Evolutionary conservation across 2,797 vertebrate genomes (phyloP).

Genomic region (Phrynocephalus guinanensis): DNA sequence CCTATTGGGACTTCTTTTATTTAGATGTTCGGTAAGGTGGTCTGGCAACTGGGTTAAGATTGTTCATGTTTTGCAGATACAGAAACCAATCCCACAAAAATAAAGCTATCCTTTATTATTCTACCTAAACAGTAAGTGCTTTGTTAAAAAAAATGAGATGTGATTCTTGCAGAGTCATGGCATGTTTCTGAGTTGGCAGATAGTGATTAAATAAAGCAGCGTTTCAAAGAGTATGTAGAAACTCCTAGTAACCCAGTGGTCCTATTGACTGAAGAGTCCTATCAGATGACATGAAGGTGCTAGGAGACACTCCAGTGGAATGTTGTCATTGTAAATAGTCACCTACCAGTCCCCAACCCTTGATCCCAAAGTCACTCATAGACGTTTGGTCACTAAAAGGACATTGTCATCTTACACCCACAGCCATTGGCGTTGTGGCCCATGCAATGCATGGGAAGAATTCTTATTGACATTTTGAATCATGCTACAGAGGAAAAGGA

Average conservation of each 20-base stretch:
- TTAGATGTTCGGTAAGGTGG: background rate
- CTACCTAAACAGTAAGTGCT: background rate
- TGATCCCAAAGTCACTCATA: slow-evolving; percentile 32
- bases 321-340: slow-evolving; percentile 26
- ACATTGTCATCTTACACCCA: slow-evolving; percentile 1
- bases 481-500: no score
- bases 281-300: slow-evolving; percentile 2
- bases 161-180: background rate
- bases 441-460: background rate
- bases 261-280: background rate
- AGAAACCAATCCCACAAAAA: slow-evolving; percentile 21
- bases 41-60: background rate
- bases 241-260: background rate
- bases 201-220: background rate
- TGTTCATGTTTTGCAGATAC: slow-evolving; percentile 49
- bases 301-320: slow-evolving; percentile 20
- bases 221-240: background rate
- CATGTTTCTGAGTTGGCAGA: rapidly evolving
- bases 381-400: background rate
- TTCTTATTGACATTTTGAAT: background rate
- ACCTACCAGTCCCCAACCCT: slow-evolving; percentile 13
- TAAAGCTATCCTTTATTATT: background rate
- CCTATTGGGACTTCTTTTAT: slow-evolving; percentile 33
- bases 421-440: background rate
- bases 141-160: background rate